Conservation (phyloP, 2,113 vertebrate species). For the Apistogramma diplotaenia region DNA sequence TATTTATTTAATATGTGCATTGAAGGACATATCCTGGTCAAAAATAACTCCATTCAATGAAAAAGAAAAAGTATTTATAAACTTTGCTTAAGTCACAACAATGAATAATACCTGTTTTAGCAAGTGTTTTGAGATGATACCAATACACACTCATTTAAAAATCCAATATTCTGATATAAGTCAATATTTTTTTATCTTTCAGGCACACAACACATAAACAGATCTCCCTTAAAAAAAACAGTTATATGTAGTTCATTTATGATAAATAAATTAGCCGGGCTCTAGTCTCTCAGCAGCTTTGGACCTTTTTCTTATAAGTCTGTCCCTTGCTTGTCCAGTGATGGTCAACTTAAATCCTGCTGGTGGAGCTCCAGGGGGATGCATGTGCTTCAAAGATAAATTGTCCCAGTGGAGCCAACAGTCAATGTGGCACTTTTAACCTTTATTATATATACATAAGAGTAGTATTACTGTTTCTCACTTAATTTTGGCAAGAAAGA, state of each 20-base stretch:
- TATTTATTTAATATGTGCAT: too few relatives aligned
- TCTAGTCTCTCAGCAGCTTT: not conserved
- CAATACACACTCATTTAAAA: not conserved
- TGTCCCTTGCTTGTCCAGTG: not conserved
- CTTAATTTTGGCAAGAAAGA: not conserved
- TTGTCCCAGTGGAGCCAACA: not conserved
- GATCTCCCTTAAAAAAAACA: not conserved
- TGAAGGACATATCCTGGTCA: too few relatives aligned
- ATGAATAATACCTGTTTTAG: not conserved
- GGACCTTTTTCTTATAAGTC: not conserved
- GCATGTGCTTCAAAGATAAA: not conserved
- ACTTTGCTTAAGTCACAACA: not conserved
- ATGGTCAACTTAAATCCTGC: not conserved
- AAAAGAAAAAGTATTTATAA: too few relatives aligned
- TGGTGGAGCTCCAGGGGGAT: not conserved
- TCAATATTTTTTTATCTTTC: not conserved
- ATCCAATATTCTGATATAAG: not conserved
- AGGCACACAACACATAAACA: not conserved
- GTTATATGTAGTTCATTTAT: not conserved
- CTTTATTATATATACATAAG: not conserved
- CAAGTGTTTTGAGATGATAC: not conserved
- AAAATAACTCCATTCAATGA: too few relatives aligned
- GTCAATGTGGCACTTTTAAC: not conserved
- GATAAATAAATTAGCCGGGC: not conserved
- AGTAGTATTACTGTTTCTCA: not conserved